A percentile compares a stretch with the other conserved stretches of the same genome.
Evolutionary conservation across 35 echinoderm and acorn worm genomes (phyloP).

Genomic region (Apostichopus japonicus): DNA sequence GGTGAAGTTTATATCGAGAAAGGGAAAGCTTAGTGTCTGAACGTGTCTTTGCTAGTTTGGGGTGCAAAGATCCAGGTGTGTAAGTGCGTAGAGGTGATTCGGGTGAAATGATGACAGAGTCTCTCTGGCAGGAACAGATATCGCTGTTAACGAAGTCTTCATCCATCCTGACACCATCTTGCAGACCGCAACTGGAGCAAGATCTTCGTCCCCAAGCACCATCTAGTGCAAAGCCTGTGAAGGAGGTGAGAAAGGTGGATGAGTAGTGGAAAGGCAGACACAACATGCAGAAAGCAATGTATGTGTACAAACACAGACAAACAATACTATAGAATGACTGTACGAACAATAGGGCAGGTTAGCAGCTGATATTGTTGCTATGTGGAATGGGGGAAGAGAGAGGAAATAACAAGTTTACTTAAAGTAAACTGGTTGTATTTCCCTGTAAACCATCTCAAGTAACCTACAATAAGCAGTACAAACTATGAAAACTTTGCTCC

Average conservation of each 20-base stretch:
- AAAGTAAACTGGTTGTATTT: no score
- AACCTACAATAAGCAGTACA: no score
- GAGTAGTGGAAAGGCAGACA: background rate
- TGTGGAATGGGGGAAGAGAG: no score
- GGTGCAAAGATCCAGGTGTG: conserved; percentile 9
- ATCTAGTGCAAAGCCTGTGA: conserved; percentile 45
- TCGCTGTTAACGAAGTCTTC: conserved; percentile 29
- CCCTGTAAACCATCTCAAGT: no score
- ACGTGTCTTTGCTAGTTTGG: conserved; percentile 30
- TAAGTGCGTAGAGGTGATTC: conserved; percentile 24
- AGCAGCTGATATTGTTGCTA: no score
- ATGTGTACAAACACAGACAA: background rate
- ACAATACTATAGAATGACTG: background rate
- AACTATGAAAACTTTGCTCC: no score
- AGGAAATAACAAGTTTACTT: no score
- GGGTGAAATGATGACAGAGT: conserved; percentile 50
- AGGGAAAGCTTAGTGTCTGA: conserved; percentile 38
- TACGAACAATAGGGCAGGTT: no score
- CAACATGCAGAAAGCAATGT: background rate
- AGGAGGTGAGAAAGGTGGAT: background rate
- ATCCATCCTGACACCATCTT: background rate
- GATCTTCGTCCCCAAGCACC: conserved; percentile 50
- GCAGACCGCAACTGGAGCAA: background rate
- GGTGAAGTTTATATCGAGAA: background rate
- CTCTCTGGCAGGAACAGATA: background rate